These are phyloP conservation scores for Axea sp. DNA, from an alignment of 2,888 invertebrate species.

Conservation along the genomic window DNA sequence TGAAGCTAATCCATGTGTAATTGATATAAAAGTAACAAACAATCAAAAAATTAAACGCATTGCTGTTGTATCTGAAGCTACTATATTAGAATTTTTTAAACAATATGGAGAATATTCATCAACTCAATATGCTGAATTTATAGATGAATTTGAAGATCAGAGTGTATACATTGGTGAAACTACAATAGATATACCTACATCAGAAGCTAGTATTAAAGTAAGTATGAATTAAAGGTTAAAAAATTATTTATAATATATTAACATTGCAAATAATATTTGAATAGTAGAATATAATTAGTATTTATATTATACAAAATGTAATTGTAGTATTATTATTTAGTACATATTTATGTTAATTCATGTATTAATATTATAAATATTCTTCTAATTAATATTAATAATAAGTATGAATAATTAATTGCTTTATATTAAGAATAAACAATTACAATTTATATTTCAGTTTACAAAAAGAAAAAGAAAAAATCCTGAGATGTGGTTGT, in stretches of 20 bases:
- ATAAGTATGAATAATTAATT: too few species aligned
- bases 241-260: too few species aligned
- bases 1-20: slow-evolving; percentile 69
- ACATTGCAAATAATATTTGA: too few species aligned
- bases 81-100: slow-evolving; percentile 79
- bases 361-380: too few species aligned
- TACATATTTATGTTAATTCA: too few species aligned
- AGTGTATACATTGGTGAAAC: slow-evolving; percentile 74
- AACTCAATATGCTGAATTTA: slow-evolving; percentile 75
- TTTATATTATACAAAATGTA: too few species aligned
- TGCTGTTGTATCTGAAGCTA: slow-evolving; percentile 78
- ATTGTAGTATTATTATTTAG: too few species aligned
- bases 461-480: slow-evolving; percentile 75
- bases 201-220: slow-evolving; percentile 76
- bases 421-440: too few species aligned
- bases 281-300: too few species aligned
- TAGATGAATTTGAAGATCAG: slow-evolving; percentile 77
- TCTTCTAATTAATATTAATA: too few species aligned
- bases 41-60: slow-evolving; percentile 74
- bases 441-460: slow-evolving; percentile 67
- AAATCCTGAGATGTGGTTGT: slow-evolving; percentile 76
- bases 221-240: slow-evolving; percentile 18
- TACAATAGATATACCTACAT: slow-evolving; percentile 70
- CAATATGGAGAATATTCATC: slow-evolving; percentile 78
- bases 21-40: slow-evolving; percentile 73